A percentile compares a stretch with the other conserved stretches of the same genome.
Evolutionary conservation across 2,888 invertebrate species (phyloP).

Genomic region (Caenorhabditis drosophilae): DNA sequence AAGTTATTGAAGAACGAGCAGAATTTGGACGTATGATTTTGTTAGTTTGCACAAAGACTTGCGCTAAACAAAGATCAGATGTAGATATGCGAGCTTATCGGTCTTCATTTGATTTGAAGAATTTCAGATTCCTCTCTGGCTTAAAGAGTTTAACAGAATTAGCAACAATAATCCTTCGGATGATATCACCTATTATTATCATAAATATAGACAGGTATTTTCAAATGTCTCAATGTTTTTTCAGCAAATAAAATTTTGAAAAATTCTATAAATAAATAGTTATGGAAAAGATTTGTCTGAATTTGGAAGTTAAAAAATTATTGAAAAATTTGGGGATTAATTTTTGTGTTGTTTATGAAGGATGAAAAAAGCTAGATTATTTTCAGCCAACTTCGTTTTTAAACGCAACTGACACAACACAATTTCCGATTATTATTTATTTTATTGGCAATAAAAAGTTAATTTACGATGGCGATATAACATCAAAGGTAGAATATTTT

Average conservation of each 20-base stretch:
- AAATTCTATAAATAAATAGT: too few relatives aligned
- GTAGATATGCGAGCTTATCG: too few relatives aligned
- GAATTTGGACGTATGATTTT: slow-evolving; percentile 42
- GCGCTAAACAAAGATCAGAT: slow-evolving; percentile 28
- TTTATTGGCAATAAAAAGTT: slow-evolving; percentile 31
- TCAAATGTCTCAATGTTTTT: background rate
- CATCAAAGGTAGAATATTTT: slow-evolving; percentile 17
- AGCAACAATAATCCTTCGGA: slow-evolving; percentile 29
- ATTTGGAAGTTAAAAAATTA: too few relatives aligned
- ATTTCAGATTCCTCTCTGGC: slow-evolving; percentile 28
- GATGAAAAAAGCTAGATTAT: too few relatives aligned
- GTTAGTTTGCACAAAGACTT: slow-evolving; percentile 31
- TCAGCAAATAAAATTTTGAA: background rate
- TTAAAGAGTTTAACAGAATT: slow-evolving; percentile 35
- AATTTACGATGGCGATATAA: slow-evolving; percentile 33
- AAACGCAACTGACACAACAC: slow-evolving; percentile 11
- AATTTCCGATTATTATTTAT: slow-evolving; percentile 38
- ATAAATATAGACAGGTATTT: slow-evolving; percentile 24
- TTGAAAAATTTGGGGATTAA: too few relatives aligned
- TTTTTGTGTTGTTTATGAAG: too few relatives aligned
- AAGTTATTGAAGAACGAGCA: slow-evolving; percentile 37
- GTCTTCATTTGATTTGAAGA: too few relatives aligned
- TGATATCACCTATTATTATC: slow-evolving; percentile 39
- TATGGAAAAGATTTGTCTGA: too few relatives aligned
- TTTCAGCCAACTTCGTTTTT: slow-evolving; percentile 21